Evolutionary conservation across 2,888 invertebrate species (phyloP).

Genomic region (Graphium colonna): DNA sequence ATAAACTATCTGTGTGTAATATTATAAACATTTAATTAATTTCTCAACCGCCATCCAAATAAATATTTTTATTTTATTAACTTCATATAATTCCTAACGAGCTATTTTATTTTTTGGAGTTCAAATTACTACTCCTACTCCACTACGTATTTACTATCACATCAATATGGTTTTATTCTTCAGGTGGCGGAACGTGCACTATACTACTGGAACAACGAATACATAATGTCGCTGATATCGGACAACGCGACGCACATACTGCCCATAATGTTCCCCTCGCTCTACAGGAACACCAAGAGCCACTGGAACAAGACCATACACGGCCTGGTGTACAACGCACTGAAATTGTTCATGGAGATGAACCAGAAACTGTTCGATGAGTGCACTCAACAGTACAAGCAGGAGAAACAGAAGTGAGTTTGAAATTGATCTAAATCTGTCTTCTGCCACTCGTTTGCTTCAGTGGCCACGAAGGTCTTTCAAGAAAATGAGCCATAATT

Average conservation of each 20-base stretch:
- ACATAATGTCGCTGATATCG: conserved; percentile 98
- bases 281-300: conserved; percentile 98
- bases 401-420: conserved; percentile 89
- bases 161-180: conserved; percentile 17
- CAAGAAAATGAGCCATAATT: too few species aligned
- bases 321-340: conserved; percentile 99
- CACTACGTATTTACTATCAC: too few species aligned
- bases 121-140: too few species aligned
- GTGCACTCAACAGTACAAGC: conserved; percentile 96
- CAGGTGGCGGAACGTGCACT: conserved; percentile 99
- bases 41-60: too few species aligned
- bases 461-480: too few species aligned
- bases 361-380: conserved; percentile 99
- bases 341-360: conserved; percentile 99
- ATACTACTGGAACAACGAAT: conserved; percentile 99
- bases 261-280: conserved; percentile 99
- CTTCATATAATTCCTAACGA: too few species aligned
- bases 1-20: too few species aligned
- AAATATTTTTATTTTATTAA: too few species aligned
- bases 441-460: too few species aligned
- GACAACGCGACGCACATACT: conserved; percentile 98
- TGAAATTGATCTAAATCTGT: too few species aligned
- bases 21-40: too few species aligned
- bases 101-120: too few species aligned
- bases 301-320: conserved; percentile 99